A percentile compares a stretch with the other conserved stretches of the same genome.
These are phyloP conservation scores for Silvanus unidentatus DNA, from an alignment of 2,888 invertebrate genomes.

Conservation along the genomic window DNA sequence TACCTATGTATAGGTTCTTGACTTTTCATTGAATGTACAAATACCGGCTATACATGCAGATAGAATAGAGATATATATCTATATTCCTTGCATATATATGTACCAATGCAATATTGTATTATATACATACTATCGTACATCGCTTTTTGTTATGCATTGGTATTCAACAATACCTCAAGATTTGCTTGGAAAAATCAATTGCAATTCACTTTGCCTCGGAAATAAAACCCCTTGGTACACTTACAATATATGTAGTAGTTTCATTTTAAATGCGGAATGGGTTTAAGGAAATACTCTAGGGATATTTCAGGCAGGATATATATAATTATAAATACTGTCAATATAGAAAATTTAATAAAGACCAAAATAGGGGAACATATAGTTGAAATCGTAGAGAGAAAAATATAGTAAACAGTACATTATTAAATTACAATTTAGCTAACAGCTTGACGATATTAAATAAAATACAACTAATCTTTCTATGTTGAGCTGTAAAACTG, in stretches of 20 bases:
- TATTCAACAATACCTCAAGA: constrained; percentile 14
- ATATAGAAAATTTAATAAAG: not conserved
- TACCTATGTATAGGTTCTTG: too few species aligned
- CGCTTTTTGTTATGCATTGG: constrained; percentile 13
- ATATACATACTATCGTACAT: too few species aligned
- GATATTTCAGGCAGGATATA: not conserved
- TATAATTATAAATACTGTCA: constrained; percentile 1
- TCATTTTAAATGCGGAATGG: not conserved
- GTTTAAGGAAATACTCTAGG: not conserved
- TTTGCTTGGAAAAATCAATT: constrained; percentile 7
- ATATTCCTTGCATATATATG: constrained; percentile 4
- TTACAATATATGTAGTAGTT: too few species aligned
- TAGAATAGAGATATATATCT: too few species aligned
- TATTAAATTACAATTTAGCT: not conserved
- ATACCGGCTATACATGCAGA: constrained; percentile 6
- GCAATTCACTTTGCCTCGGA: constrained; percentile 6
- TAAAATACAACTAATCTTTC: too few species aligned
- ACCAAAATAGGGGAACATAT: too few species aligned
- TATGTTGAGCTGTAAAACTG: too few species aligned
- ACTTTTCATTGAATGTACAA: too few species aligned
- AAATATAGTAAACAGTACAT: too few species aligned
- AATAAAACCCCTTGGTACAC: constrained; percentile 7
- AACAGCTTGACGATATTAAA: constrained; percentile 20
- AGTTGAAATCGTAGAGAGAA: too few species aligned
- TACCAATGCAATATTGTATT: too few species aligned